Percentiles rank a stretch among this genome's conserved stretches.
Conservation (phyloP, 2,113 vertebrate genomes). For the Corythoichthys intestinalis region DNA sequence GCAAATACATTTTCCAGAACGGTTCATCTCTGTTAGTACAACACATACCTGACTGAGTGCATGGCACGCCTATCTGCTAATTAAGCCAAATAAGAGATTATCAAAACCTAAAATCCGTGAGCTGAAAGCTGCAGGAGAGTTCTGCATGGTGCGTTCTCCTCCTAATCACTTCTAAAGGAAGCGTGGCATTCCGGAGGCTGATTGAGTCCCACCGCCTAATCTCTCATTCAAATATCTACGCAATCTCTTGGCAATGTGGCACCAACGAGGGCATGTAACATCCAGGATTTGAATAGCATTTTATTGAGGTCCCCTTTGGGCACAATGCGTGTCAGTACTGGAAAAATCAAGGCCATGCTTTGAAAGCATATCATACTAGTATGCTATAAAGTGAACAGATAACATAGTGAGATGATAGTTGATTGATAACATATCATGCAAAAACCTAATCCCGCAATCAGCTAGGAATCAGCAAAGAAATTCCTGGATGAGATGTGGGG, state of each 20-base stretch:
- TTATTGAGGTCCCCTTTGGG: constrained; percentile 68
- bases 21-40: constrained; percentile 36
- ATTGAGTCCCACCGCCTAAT: constrained; percentile 71
- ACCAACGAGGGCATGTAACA: constrained; percentile 61
- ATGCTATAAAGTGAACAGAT: constrained; percentile 21
- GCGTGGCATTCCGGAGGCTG: constrained; percentile 59
- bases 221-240: constrained; percentile 70
- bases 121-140: constrained; percentile 49
- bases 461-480: too few relatives aligned
- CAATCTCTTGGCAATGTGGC: constrained; percentile 63
- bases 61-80: constrained; percentile 41
- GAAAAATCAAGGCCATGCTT: constrained; percentile 50
- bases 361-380: constrained; percentile 54
- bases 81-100: constrained; percentile 41
- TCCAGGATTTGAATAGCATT: constrained; percentile 71
- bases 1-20: constrained; percentile 30
- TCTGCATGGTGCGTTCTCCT: constrained; percentile 58
- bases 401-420: constrained; percentile 40
- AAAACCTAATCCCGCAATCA: constrained; percentile 28
- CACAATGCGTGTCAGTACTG: constrained; percentile 57
- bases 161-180: constrained; percentile 65
- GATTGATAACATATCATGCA: constrained; percentile 47
- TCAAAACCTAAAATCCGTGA: constrained; percentile 50
- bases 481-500: too few relatives aligned
- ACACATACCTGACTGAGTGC: constrained; percentile 35